Evolutionary conservation across 2,888 invertebrate genomes (phyloP), one percentile per base, ranked within the genome.

Genomic region (Nematopogon swammerdamellus): DNA sequence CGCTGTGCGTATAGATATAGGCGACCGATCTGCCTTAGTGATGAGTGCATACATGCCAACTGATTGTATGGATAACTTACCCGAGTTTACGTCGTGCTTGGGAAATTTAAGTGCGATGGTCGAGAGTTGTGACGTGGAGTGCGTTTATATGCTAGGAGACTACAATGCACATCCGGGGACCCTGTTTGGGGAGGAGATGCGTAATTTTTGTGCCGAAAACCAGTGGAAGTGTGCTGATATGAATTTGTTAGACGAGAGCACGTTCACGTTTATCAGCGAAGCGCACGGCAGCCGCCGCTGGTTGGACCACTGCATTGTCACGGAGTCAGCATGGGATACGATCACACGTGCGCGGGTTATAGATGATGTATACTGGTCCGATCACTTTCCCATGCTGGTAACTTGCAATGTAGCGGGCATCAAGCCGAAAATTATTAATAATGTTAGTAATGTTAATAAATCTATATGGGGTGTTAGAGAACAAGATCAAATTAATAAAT

Each of bases 151-250:
- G n/a, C 19, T 53, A 1, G 52, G 52, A 2, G 52, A 52, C 43
- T 52, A 45, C 25, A 52, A 50, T 29, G 50, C 52, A 17, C 53
- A 51, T 18, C 53, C 53, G 1, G 42, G 43, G 20, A 50, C 49
- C 20, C 19, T n/a, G 5, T 53, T 53, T 50, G 16, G 11, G 16
- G 48, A 18, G 0, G 49, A 53, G 46, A 42, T 53, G 11, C 30
- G 30, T 19, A 30, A 46, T 16, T 53, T 51, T 47, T 51, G 45
- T 14, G 1, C 18, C 1, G 53, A 51, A 16, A 49, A 48, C 43
- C 1, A 18, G 8, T 50, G 49, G 49, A 18, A 19, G 2, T 50
- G 50, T 47, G 44, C 46, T 1, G 52, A 52, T 17, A 45, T 47
- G 10, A 20, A 47, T 2, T 11, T 36, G 14, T 14, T 36, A 14